Conservation (phyloP, 2,113 vertebrate genomes). For the Mustela lutreola region DNA sequence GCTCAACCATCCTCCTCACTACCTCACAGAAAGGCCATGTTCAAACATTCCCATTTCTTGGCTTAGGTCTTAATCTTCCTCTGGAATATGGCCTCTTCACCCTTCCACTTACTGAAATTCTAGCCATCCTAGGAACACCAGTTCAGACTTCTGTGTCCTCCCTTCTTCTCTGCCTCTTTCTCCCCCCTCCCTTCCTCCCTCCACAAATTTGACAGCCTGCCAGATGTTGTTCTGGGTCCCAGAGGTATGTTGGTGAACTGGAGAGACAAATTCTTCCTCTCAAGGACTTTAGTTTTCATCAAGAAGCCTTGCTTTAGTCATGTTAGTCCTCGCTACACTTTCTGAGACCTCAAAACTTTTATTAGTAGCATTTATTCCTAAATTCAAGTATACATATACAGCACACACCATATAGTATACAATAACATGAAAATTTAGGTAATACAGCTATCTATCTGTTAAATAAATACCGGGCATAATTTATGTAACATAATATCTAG, state of each 20-base stretch:
- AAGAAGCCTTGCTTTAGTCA: not conserved
- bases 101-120: not conserved
- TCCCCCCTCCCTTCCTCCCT: not conserved
- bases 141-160: not conserved
- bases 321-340: not conserved
- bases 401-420: not conserved
- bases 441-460: not conserved
- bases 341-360: not conserved
- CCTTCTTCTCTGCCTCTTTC: not conserved
- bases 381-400: not conserved
- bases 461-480: not conserved
- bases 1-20: not conserved
- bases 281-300: not conserved
- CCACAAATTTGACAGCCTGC: not conserved
- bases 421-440: not conserved
- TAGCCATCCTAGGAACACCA: not conserved
- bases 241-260: not conserved
- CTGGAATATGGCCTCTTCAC: not conserved
- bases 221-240: not conserved
- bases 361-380: slow-evolving; percentile 1
- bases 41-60: not conserved
- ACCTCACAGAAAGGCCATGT: rapidly evolving
- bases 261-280: not conserved
- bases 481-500: not conserved
- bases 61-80: not conserved